Base-by-base conservation (phyloP, 2,797 vertebrate species). In the Garrulus glandarius region DNA sequence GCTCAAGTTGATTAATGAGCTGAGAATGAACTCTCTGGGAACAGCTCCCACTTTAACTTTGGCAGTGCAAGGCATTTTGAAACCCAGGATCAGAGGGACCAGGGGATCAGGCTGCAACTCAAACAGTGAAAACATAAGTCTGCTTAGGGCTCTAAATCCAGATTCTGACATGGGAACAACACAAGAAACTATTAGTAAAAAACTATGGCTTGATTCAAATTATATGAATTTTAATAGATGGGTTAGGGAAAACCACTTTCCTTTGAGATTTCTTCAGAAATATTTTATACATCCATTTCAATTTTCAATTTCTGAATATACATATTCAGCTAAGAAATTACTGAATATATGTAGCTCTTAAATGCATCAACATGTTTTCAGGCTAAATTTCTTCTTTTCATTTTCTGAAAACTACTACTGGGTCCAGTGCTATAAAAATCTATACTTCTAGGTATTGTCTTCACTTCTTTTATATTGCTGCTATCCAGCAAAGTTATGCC, bases 61-160 rank as follows among this genome's bases (percentile, higher is more conserved):
- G 69, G 95, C 94, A 94, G 50, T 2, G 7, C n/a, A 68, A 96
- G 69, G 61, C 57, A 74, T 87, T 84, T 81, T 92, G 89, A 96
- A 95, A 89, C 64, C 30, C 53, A 91, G 84, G 27, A 93, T 29
- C 69, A 76, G 83, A 36, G 86, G 43, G 41, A 92, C 59, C 67
- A 78, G 69, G 13, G 41, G 76, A 95, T 64, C 70, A 77, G 79
- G 79, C 91, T 91, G 93, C 41, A 95, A 70, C 79, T 15, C 71
- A 83, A 89, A 55, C 59, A 91, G 63, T 67, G 71, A 87, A 89
- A 89, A 83, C 24, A 61, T 41, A 79, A 83, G 56, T 68, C 49
- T 83, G 46, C 30, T 89, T 50, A 63, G 30, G 53, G 78, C 74
- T 87, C 77, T 65, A 75, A 89, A 92, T 50, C 37, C 72, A 85